Conservation (phyloP, 2,797 vertebrate species). For the Erpetoichthys calabaricus region DNA sequence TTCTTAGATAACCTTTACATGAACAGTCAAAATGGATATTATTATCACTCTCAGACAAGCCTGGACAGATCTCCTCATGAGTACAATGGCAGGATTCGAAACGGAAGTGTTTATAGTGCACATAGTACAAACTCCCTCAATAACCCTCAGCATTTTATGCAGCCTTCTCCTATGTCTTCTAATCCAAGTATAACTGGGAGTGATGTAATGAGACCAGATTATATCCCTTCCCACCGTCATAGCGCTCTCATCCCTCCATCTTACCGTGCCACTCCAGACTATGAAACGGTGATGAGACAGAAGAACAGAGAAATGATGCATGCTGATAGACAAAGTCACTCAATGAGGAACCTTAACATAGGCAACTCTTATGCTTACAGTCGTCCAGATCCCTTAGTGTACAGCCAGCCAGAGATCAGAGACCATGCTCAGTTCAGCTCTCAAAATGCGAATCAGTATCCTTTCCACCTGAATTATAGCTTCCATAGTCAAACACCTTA, state of each 20-base stretch:
- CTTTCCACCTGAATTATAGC: slow-evolving; percentile 77
- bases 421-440: slow-evolving; percentile 55
- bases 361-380: slow-evolving; percentile 86
- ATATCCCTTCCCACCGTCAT: slow-evolving; percentile 78
- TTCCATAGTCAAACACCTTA: slow-evolving; percentile 82
- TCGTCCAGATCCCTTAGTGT: slow-evolving; percentile 81
- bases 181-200: slow-evolving; percentile 92
- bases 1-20: slow-evolving; percentile 85
- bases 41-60: slow-evolving; percentile 94
- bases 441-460: slow-evolving; percentile 58
- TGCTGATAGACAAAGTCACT: slow-evolving; percentile 77
- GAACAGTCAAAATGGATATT: slow-evolving; percentile 87
- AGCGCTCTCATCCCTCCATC: slow-evolving; percentile 89
- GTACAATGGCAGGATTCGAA: slow-evolving; percentile 70
- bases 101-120: slow-evolving; percentile 91
- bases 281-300: slow-evolving; percentile 93
- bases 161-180: slow-evolving; percentile 92
- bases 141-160: slow-evolving; percentile 80
- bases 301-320: slow-evolving; percentile 66
- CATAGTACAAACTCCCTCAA: slow-evolving; percentile 94
- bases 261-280: slow-evolving; percentile 89
- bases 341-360: slow-evolving; percentile 88
- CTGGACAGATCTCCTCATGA: slow-evolving; percentile 78
- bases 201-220: slow-evolving; percentile 77
- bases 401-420: slow-evolving; percentile 95